These are phyloP conservation scores for Xestoiulus laeticollis DNA, from an alignment of 2,888 invertebrate species.

Conservation along the genomic window DNA sequence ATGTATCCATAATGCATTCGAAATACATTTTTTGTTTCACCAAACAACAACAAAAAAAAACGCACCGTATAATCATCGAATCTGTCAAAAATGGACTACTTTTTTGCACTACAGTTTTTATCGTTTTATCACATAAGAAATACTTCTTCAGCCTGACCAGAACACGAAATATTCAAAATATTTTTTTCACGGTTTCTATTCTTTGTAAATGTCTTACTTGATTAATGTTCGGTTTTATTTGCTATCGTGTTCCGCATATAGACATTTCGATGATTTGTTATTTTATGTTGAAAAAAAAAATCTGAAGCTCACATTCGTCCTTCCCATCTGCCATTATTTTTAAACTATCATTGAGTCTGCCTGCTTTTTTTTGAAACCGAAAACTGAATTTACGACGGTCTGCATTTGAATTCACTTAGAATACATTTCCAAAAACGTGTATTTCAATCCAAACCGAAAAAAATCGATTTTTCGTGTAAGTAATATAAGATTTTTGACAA, in stretches of 20 bases:
- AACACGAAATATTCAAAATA: conserved; percentile 41
- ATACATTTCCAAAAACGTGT: not conserved
- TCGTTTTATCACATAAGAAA: conserved; percentile 12
- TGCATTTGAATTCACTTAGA: conserved; percentile 31
- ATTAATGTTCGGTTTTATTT: conserved; percentile 36
- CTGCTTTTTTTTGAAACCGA: not conserved
- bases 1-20: no score
- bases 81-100: not conserved
- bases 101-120: not conserved
- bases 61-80: not conserved
- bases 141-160: not conserved
- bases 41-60: not conserved
- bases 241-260: conserved; percentile 1
- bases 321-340: conserved; percentile 34
- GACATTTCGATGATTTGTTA: conserved; percentile 43
- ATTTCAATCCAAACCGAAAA: not conserved
- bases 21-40: not conserved
- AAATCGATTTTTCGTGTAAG: conserved; percentile 25
- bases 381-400: not conserved
- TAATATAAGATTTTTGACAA: conserved; percentile 5
- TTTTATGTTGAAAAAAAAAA: not conserved
- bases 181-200: not conserved
- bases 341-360: conserved; percentile 21
- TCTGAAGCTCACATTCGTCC: not conserved
- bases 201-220: not conserved